Conservation (phyloP, 2,888 invertebrate species). For the Psococerastis gibbosa region DNA sequence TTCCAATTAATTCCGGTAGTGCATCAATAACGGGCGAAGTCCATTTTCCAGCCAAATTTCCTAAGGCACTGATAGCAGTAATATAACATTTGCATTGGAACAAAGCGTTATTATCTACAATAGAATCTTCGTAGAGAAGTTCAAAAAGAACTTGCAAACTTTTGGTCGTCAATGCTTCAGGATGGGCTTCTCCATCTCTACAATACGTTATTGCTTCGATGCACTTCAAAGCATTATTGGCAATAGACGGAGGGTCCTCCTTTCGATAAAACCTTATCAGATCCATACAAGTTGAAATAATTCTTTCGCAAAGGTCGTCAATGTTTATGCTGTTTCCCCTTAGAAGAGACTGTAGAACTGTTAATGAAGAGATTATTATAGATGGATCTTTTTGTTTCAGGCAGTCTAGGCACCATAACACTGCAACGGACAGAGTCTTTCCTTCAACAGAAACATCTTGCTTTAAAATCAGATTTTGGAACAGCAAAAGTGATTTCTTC, state of each 20-base stretch:
- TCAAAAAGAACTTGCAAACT: background rate
- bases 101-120: background rate
- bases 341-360: conserved; percentile 13
- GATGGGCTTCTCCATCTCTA: too few relatives aligned
- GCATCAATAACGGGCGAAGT: background rate
- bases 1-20: background rate
- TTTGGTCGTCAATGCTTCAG: too few relatives aligned
- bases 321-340: background rate
- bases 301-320: background rate
- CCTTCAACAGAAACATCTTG: conserved; percentile 15
- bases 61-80: background rate
- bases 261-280: too few relatives aligned
- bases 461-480: conserved; percentile 13
- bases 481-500: conserved; percentile 15
- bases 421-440: conserved; percentile 13
- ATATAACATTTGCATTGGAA: background rate
- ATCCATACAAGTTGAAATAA: too few relatives aligned
- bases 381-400: conserved; percentile 11
- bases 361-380: conserved; percentile 14
- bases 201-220: too few relatives aligned
- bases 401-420: conserved; percentile 14
- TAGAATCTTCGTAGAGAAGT: background rate
- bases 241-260: background rate
- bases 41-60: background rate
- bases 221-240: background rate